These are phyloP conservation scores for Hydrozoanthus tunicans DNA, from an alignment of 64 coral and sea anemone genomes.

Conservation along the genomic window DNA sequence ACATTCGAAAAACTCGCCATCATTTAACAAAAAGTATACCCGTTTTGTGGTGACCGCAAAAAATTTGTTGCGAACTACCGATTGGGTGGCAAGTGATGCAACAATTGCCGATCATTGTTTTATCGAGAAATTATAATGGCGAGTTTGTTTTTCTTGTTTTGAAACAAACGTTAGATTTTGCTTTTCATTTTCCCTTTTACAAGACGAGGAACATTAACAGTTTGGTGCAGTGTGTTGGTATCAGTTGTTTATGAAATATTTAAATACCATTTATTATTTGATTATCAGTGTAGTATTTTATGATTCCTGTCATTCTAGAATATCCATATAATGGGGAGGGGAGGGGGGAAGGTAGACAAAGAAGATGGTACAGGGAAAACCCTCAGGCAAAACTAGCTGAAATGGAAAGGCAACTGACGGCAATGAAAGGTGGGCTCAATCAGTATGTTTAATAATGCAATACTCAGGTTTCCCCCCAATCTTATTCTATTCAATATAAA, in stretches of 20 bases:
- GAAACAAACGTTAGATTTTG: background rate
- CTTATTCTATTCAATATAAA: no score
- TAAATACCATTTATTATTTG: background rate
- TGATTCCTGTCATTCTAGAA: no score
- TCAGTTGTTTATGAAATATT: background rate
- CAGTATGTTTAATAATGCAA: no score
- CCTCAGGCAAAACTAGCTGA: no score
- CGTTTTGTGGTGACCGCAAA: background rate
- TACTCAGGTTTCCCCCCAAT: no score
- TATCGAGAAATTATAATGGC: constrained; percentile 2
- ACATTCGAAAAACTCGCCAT: background rate
- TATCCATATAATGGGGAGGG: no score
- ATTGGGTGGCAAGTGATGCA: background rate
- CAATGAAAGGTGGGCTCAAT: no score
- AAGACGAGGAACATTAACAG: background rate
- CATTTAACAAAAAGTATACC: constrained; percentile 10
- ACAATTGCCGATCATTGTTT: constrained; percentile 7
- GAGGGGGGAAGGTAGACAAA: no score
- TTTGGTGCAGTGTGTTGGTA: no score
- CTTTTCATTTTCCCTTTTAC: background rate
- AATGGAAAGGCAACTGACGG: no score
- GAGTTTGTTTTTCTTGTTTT: background rate
- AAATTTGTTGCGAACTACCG: background rate
- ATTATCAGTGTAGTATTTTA: background rate
- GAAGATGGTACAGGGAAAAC: no score